Base-by-base conservation (phyloP, 2,113 vertebrate genomes). In the Agapornis roseicollis region DNA sequence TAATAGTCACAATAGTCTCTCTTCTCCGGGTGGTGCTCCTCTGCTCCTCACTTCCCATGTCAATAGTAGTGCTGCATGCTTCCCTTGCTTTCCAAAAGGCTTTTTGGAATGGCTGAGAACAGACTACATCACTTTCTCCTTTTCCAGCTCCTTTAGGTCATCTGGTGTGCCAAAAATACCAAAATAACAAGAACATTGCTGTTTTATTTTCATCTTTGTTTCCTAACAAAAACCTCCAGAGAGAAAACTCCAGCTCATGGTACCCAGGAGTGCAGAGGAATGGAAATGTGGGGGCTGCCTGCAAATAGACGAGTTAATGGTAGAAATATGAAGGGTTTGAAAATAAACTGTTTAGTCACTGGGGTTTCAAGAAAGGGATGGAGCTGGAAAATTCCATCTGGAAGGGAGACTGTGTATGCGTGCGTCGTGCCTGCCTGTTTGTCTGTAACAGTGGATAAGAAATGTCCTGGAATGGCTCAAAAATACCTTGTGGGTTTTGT, bases 341-440 rank as follows among this genome's bases (percentile, higher is more conserved):
- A 94, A 96, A 96, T 90, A 96, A 80, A 70, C 35, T 61, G 24
- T 71, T 93, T 95, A 94, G 92, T 94, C 89, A 94, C 72, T 64
- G n/a, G 73, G 73, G 80, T 70, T 97, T 95, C 77, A 93, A 94
- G 81, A 95, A 90, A 88, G 86, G 94, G 91, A 95, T 94, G 81
- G 89, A 95, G 87, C 85, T 96, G 95, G 96, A 97, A 97, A 97
- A 97, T 96, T 94, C 94, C 96, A 64, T 93, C 92, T 94, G 96
- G 91, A 96, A 93, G 87, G 79, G 90, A 93, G 89, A 41, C 86
- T 70, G 63, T 42, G 74, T 80, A 33, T 93, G 80, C 28, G 82
- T 66, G 71, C 29, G 52, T 53, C 35, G 50, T 91, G 95, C 89
- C 86, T 96, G 95, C 64, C 89, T 97, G 94, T 97, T 96, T 97